phyloP scores from a whole-genome alignment of 2,113 vertebrate species.

The Butorides virescens region DNA sequence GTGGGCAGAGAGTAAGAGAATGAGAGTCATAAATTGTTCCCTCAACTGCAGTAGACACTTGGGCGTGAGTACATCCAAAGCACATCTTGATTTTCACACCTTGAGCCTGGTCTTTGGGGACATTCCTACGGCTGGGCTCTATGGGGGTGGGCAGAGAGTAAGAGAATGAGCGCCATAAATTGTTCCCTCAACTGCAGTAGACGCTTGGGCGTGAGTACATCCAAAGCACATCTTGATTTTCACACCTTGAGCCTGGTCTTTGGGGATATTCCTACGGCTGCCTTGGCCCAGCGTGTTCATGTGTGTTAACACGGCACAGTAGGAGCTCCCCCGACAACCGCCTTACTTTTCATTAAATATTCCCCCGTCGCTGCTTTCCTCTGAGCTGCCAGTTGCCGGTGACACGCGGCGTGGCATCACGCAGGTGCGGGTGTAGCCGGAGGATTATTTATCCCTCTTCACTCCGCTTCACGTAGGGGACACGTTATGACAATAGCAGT shows the following conservation, averaged over 20 bases:
- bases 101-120: background rate
- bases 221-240: background rate
- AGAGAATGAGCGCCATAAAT: background rate
- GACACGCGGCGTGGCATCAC: background rate
- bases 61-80: background rate
- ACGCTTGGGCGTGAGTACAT: background rate
- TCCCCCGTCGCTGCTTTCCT: background rate
- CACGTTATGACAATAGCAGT: background rate
- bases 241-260: background rate
- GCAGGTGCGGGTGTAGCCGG: background rate
- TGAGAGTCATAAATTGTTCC: background rate
- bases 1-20: background rate
- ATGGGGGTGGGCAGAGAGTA: background rate
- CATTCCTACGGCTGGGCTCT: background rate
- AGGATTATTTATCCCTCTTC: slow-evolving; percentile 20
- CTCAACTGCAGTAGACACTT: background rate
- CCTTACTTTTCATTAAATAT: background rate
- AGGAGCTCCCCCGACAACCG: background rate
- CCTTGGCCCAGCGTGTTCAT: rapidly evolving
- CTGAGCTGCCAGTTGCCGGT: background rate
- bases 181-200: background rate
- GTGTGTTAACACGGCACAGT: background rate
- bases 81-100: background rate
- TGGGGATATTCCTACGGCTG: background rate
- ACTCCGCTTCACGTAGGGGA: background rate